Conservation (phyloP, 2,113 vertebrate species). For the Lepidothrix coronata region DNA sequence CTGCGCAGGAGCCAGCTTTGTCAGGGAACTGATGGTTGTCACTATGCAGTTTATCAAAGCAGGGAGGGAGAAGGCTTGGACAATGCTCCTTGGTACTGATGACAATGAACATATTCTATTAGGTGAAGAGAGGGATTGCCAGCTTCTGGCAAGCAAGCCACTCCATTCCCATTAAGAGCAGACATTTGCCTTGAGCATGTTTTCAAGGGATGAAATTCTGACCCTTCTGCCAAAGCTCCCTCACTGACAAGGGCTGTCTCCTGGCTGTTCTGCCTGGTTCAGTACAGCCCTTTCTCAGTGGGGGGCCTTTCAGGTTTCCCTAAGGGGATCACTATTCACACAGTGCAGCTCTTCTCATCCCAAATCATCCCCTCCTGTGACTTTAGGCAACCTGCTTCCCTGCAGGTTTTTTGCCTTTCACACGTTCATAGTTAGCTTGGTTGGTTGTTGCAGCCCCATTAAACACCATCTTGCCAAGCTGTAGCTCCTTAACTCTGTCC, state of each 20-base stretch:
- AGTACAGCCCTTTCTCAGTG: background rate
- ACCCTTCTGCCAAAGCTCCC: background rate
- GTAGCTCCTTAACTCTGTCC: conserved; percentile 41
- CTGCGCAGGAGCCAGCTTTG: background rate
- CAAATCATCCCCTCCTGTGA: background rate
- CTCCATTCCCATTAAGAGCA: background rate
- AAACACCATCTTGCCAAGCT: conserved; percentile 32
- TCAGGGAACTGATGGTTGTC: conserved; percentile 18
- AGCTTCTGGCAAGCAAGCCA: background rate
- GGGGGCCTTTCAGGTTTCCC: background rate
- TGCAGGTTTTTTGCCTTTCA: conserved; percentile 13
- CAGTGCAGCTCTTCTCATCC: background rate
- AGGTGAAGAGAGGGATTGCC: background rate
- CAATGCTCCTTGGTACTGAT: background rate
- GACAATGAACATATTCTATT: background rate
- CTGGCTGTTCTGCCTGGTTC: background rate
- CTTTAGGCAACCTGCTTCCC: background rate
- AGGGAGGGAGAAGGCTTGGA: background rate
- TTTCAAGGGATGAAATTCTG: background rate
- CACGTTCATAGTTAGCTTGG: background rate
- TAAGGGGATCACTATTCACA: background rate
- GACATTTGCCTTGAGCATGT: background rate
- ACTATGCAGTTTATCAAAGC: background rate
- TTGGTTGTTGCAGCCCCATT: conserved; percentile 17
- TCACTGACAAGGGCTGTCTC: background rate